Base-by-base conservation (phyloP, 2,797 vertebrate species). In the Notolabrus celidotus region DNA sequence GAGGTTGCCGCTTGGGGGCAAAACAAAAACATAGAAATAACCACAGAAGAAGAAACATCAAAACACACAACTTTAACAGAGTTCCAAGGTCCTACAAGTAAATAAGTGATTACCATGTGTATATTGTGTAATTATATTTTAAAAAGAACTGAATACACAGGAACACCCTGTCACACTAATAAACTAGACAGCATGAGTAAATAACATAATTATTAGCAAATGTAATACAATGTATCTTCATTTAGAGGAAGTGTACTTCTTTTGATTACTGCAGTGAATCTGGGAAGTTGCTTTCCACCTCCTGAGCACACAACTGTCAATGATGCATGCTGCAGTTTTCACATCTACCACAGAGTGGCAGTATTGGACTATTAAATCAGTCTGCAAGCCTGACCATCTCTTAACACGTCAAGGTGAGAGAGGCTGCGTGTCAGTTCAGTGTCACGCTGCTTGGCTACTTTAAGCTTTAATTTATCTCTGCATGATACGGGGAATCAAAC, bases 321-420 rank as follows among this genome's bases (percentile, higher is more conserved):
- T 4, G 10, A 17, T 16, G 3, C 10, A 16, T 9, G 29, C 1
- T 72, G 84, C 49, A 75, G 49, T 86, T 52, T 1, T 47, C 15
- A 29, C 0, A 4, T 57, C 0, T 0, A 27, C 82, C 89, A 87
- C 74, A n/a, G 50, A 45, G 79, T 36, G 88, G 82, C 85, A 89
- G 75, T 72, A 50, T 71, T 25, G 47, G 31, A 74, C 81, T 53
- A 47, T 52, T 52, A 39, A 22, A 0, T 15, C 29, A 4, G 1
- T 12, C 43, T 29, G 0, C 9, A 15, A 10, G 36, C 19, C 38
- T 3, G 3, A 22, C 8, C 20, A 22, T 51, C n/a, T 2, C 1
- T 14, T 2, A 34, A 45, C 64, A 0, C 55, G 53, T 77, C 22
- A 38, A 70, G 79, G 82, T 83, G 68, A 74, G 60, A 74, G 60